Evolutionary conservation across 2,113 vertebrate species (phyloP).

Genomic region (Psilopogon haemacephalus): DNA sequence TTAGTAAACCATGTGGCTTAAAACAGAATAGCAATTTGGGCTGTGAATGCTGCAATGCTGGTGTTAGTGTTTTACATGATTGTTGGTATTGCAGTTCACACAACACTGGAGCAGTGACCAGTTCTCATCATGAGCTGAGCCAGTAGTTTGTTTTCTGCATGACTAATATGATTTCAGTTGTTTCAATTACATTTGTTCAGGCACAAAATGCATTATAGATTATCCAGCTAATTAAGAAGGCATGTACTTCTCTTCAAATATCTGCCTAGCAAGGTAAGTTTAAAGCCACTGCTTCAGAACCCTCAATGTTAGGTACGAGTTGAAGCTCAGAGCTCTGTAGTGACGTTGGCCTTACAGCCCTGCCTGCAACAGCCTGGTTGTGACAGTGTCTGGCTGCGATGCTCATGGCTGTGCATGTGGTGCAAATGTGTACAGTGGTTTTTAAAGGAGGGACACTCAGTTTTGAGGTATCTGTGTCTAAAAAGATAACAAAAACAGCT

Average conservation of each 20-base stretch:
- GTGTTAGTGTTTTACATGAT: background rate
- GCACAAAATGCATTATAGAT: background rate
- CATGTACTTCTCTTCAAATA: background rate
- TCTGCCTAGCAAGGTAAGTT: background rate
- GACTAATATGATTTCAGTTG: background rate
- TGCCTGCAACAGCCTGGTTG: background rate
- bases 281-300: background rate
- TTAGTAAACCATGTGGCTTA: background rate
- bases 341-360: background rate
- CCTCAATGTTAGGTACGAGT: background rate
- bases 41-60: background rate
- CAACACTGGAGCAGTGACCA: background rate
- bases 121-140: background rate
- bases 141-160: background rate
- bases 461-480: background rate
- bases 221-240: conserved; percentile 1
- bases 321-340: background rate
- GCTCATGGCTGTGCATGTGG: background rate
- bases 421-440: background rate
- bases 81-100: background rate
- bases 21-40: background rate
- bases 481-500: background rate
- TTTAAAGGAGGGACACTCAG: background rate
- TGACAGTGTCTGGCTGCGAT: background rate
- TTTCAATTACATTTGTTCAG: conserved; percentile 29